Evolutionary conservation across 2,888 invertebrate genomes (phyloP), one percentile per base, ranked within the genome.

Genomic region (Thelaira solivaga): DNA sequence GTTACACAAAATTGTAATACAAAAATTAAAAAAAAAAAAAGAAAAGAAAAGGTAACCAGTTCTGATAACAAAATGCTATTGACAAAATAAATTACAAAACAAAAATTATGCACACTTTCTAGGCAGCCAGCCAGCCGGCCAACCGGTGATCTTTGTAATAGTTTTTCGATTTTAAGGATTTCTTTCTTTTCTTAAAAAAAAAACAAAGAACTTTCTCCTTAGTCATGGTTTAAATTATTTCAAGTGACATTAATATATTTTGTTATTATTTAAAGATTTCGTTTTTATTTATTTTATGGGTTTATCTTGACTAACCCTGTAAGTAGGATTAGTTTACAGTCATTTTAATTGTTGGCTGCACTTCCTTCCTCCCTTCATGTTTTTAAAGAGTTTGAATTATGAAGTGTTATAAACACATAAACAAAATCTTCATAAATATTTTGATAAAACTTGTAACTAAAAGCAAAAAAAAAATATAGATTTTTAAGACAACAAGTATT

Each of bases 191-290:
- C n/a, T n/a, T n/a, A n/a, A n/a, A n/a, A n/a, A n/a, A n/a, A n/a
- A n/a, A n/a, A n/a, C n/a, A 29, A 18, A n/a, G 5, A 72, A 77
- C 72, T 72, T 72, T 77, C 72, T 72, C 62, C 57, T 77, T 64
- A 43, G 49, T 64, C 13, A 29, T 39, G 77, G 68, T 68, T 39
- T 29, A 3, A 61, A 22, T 16, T 13, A 45, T n/a, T 24, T 24
- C 26, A 20, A 39, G 57, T 20, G 24, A 11, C 31, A 29, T 26
- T 43, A 1, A 18, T n/a, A n/a, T n/a, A n/a, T n/a, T n/a, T n/a
- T n/a, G n/a, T n/a, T n/a, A n/a, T n/a, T n/a, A n/a, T n/a, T n/a
- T n/a, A n/a, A n/a, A n/a, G n/a, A n/a, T n/a, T n/a, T n/a, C n/a
- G n/a, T n/a, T n/a, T n/a, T 29, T 41, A 3, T 24, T 45, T 31